Evolutionary conservation across 2,797 vertebrate species (phyloP).

Genomic region (Pantherophis alleghaniensis): DNA sequence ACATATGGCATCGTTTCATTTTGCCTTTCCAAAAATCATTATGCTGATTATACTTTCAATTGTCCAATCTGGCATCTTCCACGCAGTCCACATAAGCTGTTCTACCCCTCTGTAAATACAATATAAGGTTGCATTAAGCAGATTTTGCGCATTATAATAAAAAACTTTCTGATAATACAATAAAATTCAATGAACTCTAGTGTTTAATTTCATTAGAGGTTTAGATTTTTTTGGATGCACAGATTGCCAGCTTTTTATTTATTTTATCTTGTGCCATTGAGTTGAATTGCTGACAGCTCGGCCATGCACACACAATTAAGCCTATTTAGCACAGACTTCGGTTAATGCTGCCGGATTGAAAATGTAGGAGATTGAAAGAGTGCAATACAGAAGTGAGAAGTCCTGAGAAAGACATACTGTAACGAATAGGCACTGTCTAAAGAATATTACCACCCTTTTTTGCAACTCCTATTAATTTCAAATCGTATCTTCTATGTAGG

Average conservation of each 20-base stretch:
- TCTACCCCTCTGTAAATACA: conserved; percentile 82
- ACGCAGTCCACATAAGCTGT: conserved; percentile 82
- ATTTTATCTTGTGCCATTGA: conserved; percentile 60
- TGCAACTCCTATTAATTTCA: neutral
- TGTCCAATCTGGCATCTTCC: conserved; percentile 95
- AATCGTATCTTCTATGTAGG: neutral
- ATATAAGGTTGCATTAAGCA: conserved; percentile 85
- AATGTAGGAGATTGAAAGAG: conserved; percentile 29
- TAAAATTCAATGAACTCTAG: conserved; percentile 78
- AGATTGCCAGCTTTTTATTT: conserved; percentile 69
- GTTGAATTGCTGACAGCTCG: conserved; percentile 56
- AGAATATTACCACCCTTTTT: neutral
- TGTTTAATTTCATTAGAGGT: conserved; percentile 79
- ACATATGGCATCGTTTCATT: conserved; percentile 83
- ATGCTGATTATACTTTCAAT: conserved; percentile 84
- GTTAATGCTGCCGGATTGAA: conserved; percentile 35
- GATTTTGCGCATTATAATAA: conserved; percentile 84
- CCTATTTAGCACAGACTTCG: conserved; percentile 21
- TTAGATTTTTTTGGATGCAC: conserved; percentile 67
- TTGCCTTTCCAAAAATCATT: conserved; percentile 84
- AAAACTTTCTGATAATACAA: conserved; percentile 81
- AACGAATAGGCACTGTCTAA: neutral
- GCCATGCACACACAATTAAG: conserved; percentile 21
- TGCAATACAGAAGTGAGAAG: neutral
- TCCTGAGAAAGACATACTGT: neutral